Base-by-base conservation (phyloP, 2,797 vertebrate genomes). In the Muscicapa comitata region DNA sequence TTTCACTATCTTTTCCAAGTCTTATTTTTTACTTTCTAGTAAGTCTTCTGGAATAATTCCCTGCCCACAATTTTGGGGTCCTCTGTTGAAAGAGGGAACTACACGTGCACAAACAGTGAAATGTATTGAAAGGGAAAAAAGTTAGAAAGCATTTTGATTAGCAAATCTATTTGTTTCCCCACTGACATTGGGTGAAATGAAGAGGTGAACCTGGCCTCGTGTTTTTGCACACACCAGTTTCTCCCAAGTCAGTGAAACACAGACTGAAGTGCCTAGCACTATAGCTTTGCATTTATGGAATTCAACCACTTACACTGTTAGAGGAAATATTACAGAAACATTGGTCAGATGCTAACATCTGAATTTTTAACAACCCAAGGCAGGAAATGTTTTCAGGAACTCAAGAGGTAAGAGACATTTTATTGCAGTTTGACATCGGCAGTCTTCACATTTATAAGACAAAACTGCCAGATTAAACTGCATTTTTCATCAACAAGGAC, bases 291-390 rank as follows among this genome's bases (percentile, higher is more conserved):
- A 12, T 76, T 83, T 38, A 55, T 31, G 11, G 38, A 62, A 50
- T 51, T 67, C 0, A 2, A 6, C 20, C 21, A n/a, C 38, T 35
- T 43, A 29, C 11, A 59, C 24, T 5, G 3, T 31, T 18, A 25
- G 2, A 14, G 40, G 11, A 76, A 73, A 40, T 40, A 38, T 9
- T 45, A 35, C 9, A 40, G 37, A 65, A 68, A 17, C 4, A 6
- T 37, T 55, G 17, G 18, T 80, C 33, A 70, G 58, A 59, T n/a
- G 38, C 21, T 73, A 54, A 42, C 26, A 47, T 25, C 37, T 66
- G 9, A 76, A 26, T 25, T 31, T 68, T 59, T 87, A 45, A 80
- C n/a, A 67, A 50, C 4, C 4, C 17, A 63, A 75, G 13, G 43
- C 31, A 79, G 17, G 29, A 77, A 89, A 63, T 3, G 17, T 55